Evolutionary conservation across 2,888 invertebrate species (phyloP), one percentile per base, ranked within the genome.

Genomic region (Chrysomela aeneicollis): DNA sequence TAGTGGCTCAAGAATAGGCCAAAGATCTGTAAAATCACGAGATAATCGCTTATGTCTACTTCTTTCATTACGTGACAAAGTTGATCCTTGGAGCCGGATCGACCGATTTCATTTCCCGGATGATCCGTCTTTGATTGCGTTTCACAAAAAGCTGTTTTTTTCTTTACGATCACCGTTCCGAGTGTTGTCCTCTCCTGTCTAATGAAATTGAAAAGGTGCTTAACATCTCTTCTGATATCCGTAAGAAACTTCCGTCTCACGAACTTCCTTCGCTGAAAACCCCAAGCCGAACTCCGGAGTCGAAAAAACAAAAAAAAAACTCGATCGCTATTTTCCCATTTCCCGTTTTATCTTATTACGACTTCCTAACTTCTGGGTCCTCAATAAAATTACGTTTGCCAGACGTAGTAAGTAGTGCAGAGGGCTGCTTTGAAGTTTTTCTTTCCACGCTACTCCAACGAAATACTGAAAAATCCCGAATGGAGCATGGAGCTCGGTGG

Each of bases 371-470:
- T 42, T 42, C 12, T 15, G 42, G 42, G 42, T 42, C 42, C 42
- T 42, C 42, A 42, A 42, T 42, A 42, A 42, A 42, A 42, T 42
- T 42, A 42, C 42, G 42, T 42, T 42, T 42, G 42, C 42, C 42
- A 42, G 42, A 42, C 42, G 3, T 42, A 15, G 42, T 15, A 12
- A 35, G 10, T 35, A 12, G 35, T 15, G 42, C 15, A 42, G n/a
- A 15, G 15, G 42, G 42, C 3, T 15, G n/a, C 42, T 42, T 42
- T 42, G 42, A 42, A 15, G 42, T 42, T 42, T 15, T 42, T 42
- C 15, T 2, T 42, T 42, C n/a, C 15, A 12, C 42, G 42, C 8
- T 42, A 12, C 42, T 15, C 42, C 15, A 15, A 42, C 42, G 15
- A 42, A 42, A 42, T 42, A 15, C 42, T 42, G 15, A 42, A 15